Conservation (phyloP, 2,888 invertebrate genomes). For the Dicycla oo region DNA sequence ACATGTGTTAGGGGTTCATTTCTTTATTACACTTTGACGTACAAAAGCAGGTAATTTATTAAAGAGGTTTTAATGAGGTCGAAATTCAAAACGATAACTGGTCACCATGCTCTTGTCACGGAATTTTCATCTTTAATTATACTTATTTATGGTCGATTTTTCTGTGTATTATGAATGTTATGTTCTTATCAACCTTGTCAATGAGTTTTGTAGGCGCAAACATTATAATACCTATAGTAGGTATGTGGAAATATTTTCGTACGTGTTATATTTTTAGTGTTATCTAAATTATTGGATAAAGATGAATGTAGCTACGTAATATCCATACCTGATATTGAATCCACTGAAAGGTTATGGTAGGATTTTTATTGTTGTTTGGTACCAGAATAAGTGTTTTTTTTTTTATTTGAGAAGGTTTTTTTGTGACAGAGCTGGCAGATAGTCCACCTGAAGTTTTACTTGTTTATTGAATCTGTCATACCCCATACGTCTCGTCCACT, state of each 20-base stretch:
- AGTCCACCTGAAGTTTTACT: no score
- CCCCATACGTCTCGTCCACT: no score
- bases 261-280: slow-evolving; percentile 53
- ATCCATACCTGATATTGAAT: slow-evolving; percentile 22
- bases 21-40: slow-evolving; percentile 36
- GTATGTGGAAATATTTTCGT: slow-evolving; percentile 46
- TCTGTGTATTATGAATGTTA: background rate
- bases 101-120: background rate
- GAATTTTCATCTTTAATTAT: background rate
- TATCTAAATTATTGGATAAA: slow-evolving; percentile 51
- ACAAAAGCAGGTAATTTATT: slow-evolving; percentile 28
- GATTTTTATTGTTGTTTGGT: slow-evolving; percentile 1
- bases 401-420: background rate
- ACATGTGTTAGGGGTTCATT: slow-evolving; percentile 13
- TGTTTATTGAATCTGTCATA: no score
- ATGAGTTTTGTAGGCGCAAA: slow-evolving; percentile 37
- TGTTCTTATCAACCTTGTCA: slow-evolving; percentile 45
- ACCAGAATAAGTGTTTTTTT: background rate
- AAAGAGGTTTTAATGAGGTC: slow-evolving; percentile 31
- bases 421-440: background rate
- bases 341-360: slow-evolving; percentile 6
- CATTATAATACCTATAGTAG: slow-evolving; percentile 30
- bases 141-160: background rate
- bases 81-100: slow-evolving; percentile 22
- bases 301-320: slow-evolving; percentile 29